A percentile compares a stretch with the other conserved stretches of the same genome.
Evolutionary conservation across 1,140 invertebrate species (phyloP).

Genomic region (Drosophila equinoxialis): DNA sequence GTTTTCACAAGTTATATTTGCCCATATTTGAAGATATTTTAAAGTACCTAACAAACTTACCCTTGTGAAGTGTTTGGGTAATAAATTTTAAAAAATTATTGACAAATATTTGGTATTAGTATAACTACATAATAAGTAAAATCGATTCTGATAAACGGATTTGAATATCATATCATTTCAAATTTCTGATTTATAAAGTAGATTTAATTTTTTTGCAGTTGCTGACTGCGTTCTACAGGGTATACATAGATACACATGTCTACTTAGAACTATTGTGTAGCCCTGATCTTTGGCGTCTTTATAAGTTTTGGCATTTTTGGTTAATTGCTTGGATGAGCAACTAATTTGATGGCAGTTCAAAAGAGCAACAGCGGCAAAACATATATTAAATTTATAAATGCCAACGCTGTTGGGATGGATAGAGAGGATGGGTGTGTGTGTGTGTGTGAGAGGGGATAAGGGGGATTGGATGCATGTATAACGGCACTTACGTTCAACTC

Average conservation of each 20-base stretch:
- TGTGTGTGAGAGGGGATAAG: constrained; percentile 40
- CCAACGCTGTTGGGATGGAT: not conserved
- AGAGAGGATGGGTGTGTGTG: not conserved
- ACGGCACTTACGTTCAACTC: constrained; percentile 63
- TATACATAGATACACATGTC: not conserved
- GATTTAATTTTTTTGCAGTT: no score
- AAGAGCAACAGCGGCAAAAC: constrained; percentile 67
- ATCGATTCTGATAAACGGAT: no score
- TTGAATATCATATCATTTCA: no score
- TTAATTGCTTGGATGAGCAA: constrained; percentile 81
- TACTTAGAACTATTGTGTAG: constrained; percentile 6
- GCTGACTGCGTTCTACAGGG: not conserved
- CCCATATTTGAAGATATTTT: not conserved
- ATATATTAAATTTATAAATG: constrained; percentile 69
- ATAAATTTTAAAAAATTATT: no score
- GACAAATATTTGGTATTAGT: no score
- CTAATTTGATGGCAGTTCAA: constrained; percentile 80
- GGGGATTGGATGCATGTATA: constrained; percentile 63
- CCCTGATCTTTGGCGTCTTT: constrained; percentile 38
- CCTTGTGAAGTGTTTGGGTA: no score
- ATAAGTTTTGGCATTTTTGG: constrained; percentile 53
- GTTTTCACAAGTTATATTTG: no score
- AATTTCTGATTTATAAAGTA: no score
- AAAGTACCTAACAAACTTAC: not conserved
- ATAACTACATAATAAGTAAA: no score